Evolutionary conservation across 2,888 invertebrate genomes (phyloP), one percentile per base, ranked within the genome.

Genomic region (Drosophila neotestacea): DNA sequence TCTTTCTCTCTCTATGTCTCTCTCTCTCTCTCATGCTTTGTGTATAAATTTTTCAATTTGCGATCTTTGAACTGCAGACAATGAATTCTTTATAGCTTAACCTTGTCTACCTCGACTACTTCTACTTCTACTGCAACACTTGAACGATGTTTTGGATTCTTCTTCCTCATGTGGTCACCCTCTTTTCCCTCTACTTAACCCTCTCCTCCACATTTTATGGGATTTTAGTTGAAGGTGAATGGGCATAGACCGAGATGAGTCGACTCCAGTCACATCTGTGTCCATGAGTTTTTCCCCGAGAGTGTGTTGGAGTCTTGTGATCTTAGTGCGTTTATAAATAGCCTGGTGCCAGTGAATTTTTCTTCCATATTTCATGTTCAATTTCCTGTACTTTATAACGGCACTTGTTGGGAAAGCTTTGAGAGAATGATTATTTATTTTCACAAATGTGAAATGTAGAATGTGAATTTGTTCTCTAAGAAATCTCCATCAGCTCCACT

Each of bases 31-130:
- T 54, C 47, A 44, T 50, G 46, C 47, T 54, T 66, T 77, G 70
- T 77, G 66, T 73, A 79, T 80, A 82, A 61, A 85, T 89, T 86
- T 86, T 86, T 89, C 89, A 86, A 86, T 86, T 86, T 86, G 89
- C 85, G 85, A 86, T 89, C 85, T 86, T 86, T 89, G 85, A 86
- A 86, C 85, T 73, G 64, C 54, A 65, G 78, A 82, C 88, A 86
- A 89, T 86, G 85, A 89, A 89, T 86, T 86, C 85, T 89, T 85
- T 85, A 82, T 82, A 85, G 89, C 88, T 86, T 88, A 85, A 85
- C 85, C 85, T 84, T 84, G 87, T 84, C 85, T 84, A 76, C 76
- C 60, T 51, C 70, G 60, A 46, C 61, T 51, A 64, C 52, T 52
- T 54, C 72, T 27, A 36, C 67, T 47, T 30, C 47, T 42, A 3